Evolutionary conservation across 2,113 vertebrate genomes (phyloP).

Genomic region (Perca schrenkii): DNA sequence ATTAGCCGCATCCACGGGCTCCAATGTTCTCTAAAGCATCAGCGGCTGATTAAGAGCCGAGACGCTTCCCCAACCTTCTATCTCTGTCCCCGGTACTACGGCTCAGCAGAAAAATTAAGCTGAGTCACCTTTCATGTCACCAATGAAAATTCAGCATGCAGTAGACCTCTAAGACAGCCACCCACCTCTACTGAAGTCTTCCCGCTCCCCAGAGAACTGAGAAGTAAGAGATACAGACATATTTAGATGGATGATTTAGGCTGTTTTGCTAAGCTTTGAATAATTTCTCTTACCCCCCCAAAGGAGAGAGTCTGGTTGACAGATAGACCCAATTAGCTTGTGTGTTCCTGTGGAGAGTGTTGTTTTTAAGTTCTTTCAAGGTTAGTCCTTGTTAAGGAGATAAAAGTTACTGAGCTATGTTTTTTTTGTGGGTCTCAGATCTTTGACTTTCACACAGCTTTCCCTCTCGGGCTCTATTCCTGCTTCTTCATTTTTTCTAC

Average conservation of each 20-base stretch:
- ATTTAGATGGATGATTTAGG: conserved; percentile 39
- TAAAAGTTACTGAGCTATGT: conserved; percentile 19
- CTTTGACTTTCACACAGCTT: not conserved
- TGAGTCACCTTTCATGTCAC: conserved; percentile 65
- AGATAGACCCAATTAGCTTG: conserved; percentile 49
- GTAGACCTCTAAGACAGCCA: conserved; percentile 13
- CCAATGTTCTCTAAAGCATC: conserved; percentile 39
- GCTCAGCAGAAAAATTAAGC: conserved; percentile 69
- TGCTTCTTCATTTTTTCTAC: not conserved
- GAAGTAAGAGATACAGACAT: conserved; percentile 22
- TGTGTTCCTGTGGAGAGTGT: conserved; percentile 23
- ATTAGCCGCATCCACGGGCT: conserved; percentile 24
- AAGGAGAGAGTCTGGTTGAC: conserved; percentile 24
- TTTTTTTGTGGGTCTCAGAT: not conserved
- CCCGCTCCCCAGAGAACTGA: conserved; percentile 24
- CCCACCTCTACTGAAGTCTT: conserved; percentile 23
- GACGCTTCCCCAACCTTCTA: conserved; percentile 16
- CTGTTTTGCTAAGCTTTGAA: conserved; percentile 41
- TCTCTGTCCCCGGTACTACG: conserved; percentile 12
- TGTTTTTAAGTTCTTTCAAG: conserved; percentile 25
- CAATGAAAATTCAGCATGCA: conserved; percentile 37
- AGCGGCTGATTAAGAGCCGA: conserved; percentile 47
- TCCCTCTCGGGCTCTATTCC: not conserved
- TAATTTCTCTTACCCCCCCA: not conserved
- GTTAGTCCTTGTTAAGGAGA: conserved; percentile 24